phyloP scores from a whole-genome alignment of 1,140 invertebrate species.

The Cyclina sinensis region DNA sequence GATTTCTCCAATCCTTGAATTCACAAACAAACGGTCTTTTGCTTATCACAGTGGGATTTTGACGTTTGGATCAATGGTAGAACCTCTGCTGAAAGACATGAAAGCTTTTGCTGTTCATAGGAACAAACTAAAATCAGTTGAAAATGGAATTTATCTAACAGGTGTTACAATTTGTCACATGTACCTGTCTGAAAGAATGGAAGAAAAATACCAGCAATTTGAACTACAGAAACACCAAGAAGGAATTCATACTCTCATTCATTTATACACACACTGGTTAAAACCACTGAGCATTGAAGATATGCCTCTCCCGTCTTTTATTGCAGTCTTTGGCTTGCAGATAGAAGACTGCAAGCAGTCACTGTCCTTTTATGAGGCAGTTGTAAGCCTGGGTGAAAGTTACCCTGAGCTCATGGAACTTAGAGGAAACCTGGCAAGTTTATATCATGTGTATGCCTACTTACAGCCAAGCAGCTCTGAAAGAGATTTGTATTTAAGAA shows the following conservation, averaged over 20 bases:
- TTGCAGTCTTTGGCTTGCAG: slow-evolving; percentile 9
- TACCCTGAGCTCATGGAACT: slow-evolving; percentile 46
- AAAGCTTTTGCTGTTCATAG: slow-evolving; percentile 8
- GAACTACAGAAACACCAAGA: slow-evolving; percentile 12
- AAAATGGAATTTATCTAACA: not conserved
- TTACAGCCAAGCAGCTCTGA: not conserved
- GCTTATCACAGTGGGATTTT: slow-evolving; percentile 31
- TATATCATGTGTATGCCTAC: slow-evolving; percentile 5
- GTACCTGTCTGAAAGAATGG: not conserved
- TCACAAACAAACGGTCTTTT: slow-evolving; percentile 32
- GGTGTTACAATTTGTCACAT: not conserved
- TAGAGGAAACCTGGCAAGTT: slow-evolving; percentile 1
- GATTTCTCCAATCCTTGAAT: slow-evolving; percentile 46
- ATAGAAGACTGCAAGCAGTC: not conserved
- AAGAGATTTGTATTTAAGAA: not conserved
- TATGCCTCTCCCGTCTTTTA: not conserved
- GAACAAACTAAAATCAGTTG: slow-evolving; percentile 17
- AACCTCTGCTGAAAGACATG: slow-evolving; percentile 54
- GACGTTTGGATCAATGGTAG: slow-evolving; percentile 31
- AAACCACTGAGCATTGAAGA: not conserved
- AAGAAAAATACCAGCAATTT: not conserved
- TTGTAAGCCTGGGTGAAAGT: not conserved
- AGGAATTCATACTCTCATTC: not conserved
- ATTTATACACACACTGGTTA: not conserved
- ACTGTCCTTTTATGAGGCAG: slow-evolving; percentile 5